These are phyloP conservation scores for Tragelaphus scriptus DNA, from an alignment of 2,113 vertebrate genomes.

Conservation along the genomic window DNA sequence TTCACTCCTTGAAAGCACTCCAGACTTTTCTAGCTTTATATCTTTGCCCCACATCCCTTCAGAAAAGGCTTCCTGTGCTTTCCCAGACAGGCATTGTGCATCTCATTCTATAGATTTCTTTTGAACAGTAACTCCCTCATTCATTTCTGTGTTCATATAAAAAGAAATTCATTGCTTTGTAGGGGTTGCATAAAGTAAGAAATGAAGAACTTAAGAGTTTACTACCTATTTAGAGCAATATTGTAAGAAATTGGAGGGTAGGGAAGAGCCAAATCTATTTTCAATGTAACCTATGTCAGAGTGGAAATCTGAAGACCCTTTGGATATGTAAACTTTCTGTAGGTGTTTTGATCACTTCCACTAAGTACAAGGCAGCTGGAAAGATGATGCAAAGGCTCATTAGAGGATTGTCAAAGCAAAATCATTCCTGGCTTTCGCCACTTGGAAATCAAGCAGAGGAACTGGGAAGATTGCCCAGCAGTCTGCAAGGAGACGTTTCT, in stretches of 20 bases:
- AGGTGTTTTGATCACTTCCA: slow-evolving; percentile 22
- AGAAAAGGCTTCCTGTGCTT: neutral
- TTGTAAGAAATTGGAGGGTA: neutral
- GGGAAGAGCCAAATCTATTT: neutral
- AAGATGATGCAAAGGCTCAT: neutral
- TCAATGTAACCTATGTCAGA: neutral
- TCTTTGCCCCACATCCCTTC: neutral
- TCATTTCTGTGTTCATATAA: neutral
- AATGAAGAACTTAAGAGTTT: neutral
- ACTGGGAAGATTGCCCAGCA: neutral
- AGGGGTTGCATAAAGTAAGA: neutral
- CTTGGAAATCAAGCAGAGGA: slow-evolving; percentile 32
- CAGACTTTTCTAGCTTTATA: neutral
- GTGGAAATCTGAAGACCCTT: neutral
- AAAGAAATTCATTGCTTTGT: neutral
- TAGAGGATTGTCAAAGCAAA: slow-evolving; percentile 31
- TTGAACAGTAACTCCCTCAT: neutral
- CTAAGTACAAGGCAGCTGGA: neutral
- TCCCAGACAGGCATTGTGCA: neutral
- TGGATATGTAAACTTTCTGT: neutral
- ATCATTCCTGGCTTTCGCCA: neutral
- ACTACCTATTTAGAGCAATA: neutral
- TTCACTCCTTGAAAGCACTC: neutral
- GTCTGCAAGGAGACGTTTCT: neutral
- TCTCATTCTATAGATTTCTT: neutral